Percentiles rank a stretch among this genome's conserved stretches.
These are phyloP conservation scores for Odontocolon sp. DNA, from an alignment of 2,888 invertebrate genomes.

Conservation along the genomic window DNA sequence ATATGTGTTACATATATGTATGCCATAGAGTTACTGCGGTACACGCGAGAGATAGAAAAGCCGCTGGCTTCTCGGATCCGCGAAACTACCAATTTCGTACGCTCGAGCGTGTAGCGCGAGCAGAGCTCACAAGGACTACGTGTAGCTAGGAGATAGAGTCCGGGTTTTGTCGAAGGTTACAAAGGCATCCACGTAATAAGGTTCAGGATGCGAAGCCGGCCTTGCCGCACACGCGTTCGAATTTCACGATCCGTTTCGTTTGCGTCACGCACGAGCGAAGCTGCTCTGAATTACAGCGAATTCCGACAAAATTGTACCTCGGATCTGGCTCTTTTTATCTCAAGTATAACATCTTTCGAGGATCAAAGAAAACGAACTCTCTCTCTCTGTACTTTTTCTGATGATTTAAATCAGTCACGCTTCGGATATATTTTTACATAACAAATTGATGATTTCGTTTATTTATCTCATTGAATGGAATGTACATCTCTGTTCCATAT, in stretches of 20 bases:
- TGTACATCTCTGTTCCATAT: no score
- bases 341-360: background rate
- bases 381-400: background rate
- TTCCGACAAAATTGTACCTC: constrained; percentile 37
- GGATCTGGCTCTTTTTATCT: background rate
- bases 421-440: background rate
- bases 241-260: constrained; percentile 64
- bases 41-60: constrained; percentile 41
- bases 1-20: background rate
- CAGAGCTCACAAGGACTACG: constrained; percentile 18
- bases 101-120: constrained; percentile 30
- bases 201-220: constrained; percentile 33
- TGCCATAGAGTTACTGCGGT: constrained; percentile 3
- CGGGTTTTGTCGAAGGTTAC: constrained; percentile 49
- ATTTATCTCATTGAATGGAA: no score
- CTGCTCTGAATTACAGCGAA: constrained; percentile 47
- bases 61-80: constrained; percentile 35
- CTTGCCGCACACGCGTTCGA: constrained; percentile 32
- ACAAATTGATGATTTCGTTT: background rate
- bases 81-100: constrained; percentile 55
- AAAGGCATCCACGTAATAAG: constrained; percentile 52
- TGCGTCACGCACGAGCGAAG: constrained; percentile 58
- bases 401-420: background rate
- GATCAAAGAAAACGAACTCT: background rate
- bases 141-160: constrained; percentile 30